These are phyloP conservation scores for Phrynocephalus forsythii DNA, from an alignment of 2,797 vertebrate genomes.

Conservation along the genomic window DNA sequence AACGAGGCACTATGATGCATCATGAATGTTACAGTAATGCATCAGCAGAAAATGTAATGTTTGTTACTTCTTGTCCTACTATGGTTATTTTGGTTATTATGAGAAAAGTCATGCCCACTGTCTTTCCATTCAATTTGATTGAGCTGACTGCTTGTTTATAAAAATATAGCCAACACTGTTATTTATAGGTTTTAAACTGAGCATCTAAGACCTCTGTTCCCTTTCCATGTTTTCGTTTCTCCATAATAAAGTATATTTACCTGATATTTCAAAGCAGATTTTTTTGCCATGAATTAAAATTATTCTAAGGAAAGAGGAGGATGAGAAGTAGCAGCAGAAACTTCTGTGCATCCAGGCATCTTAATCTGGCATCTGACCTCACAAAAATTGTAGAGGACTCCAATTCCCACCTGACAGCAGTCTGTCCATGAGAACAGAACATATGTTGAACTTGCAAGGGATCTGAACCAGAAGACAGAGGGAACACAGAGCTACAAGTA, in stretches of 20 bases:
- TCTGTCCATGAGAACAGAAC: too few relatives aligned
- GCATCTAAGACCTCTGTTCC: neutral
- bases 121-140: constrained; percentile 11
- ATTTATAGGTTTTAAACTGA: constrained; percentile 23
- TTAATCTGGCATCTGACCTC: too few relatives aligned
- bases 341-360: too few relatives aligned
- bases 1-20: constrained; percentile 34
- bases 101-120: constrained; percentile 26
- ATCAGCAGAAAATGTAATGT: constrained; percentile 27
- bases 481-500: too few relatives aligned
- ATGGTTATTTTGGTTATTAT: neutral
- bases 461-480: too few relatives aligned
- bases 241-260: neutral
- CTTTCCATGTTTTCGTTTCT: neutral
- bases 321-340: too few relatives aligned
- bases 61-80: neutral
- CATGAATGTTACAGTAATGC: constrained; percentile 58
- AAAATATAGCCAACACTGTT: constrained; percentile 25
- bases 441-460: too few relatives aligned
- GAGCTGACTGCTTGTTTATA: constrained; percentile 10
- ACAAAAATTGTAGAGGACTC: too few relatives aligned
- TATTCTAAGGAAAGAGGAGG: neutral
- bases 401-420: too few relatives aligned
- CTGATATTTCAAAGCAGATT: neutral
- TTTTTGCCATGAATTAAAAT: neutral